A percentile compares a stretch with the other conserved stretches of the same genome.
Conservation (phyloP, 2,797 vertebrate genomes). For the Eidolon dupreanum region DNA sequence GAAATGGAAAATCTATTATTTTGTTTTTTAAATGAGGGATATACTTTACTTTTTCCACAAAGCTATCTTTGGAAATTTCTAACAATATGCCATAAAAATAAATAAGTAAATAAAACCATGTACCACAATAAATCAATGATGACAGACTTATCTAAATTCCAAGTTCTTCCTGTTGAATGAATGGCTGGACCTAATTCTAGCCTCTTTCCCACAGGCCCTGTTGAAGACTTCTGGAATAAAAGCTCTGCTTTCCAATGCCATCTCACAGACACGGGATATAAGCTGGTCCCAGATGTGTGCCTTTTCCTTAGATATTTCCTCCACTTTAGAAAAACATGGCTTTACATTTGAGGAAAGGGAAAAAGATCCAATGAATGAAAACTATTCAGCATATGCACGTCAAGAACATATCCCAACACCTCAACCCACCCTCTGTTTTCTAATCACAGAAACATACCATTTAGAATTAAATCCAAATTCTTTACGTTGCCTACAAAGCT, state of each 20-base stretch:
- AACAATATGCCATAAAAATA: neutral
- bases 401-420: neutral
- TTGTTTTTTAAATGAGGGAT: neutral
- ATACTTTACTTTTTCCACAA: neutral
- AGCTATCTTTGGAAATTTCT: constrained; percentile 15
- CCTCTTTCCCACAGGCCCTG: neutral
- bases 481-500: neutral
- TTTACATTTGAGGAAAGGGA: neutral
- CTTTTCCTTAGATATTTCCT: constrained; percentile 8
- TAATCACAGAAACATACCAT: neutral
- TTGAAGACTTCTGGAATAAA: neutral
- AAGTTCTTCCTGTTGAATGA: constrained; percentile 40
- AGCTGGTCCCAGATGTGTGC: neutral
- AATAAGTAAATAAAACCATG: neutral
- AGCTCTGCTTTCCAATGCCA: neutral
- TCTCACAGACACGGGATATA: constrained; percentile 6
- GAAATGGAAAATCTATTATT: constrained; percentile 14
- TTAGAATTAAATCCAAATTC: neutral
- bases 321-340: constrained; percentile 25
- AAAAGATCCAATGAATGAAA: constrained; percentile 1
- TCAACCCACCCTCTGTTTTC: neutral
- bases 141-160: neutral
- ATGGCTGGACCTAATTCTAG: neutral
- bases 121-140: neutral
- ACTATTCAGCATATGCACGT: neutral